phyloP scores from a whole-genome alignment of 2,797 vertebrate species.

The Falco novaeseelandiae region DNA sequence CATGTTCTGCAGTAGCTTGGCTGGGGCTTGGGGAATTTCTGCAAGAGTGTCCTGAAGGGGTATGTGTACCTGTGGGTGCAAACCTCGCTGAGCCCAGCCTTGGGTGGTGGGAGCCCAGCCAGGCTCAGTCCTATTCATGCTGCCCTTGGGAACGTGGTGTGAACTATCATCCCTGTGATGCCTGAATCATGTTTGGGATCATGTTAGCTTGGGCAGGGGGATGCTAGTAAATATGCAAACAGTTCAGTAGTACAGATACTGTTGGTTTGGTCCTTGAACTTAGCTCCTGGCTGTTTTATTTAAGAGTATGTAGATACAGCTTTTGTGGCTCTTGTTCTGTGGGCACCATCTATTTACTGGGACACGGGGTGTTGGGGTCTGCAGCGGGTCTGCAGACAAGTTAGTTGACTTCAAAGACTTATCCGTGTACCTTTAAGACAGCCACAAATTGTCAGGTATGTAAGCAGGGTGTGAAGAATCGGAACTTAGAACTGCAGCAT shows the following conservation, averaged over 20 bases:
- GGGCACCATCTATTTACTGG: not conserved
- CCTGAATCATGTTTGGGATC: not conserved
- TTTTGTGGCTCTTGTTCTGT: not conserved
- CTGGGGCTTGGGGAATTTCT: too few relatives aligned
- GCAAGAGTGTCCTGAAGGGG: accelerated
- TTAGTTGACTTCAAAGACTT: too few relatives aligned
- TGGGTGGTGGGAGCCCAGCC: not conserved
- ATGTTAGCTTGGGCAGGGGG: not conserved
- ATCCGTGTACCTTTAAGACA: too few relatives aligned
- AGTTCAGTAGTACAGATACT: not conserved
- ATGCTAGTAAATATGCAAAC: not conserved
- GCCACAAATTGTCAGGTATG: too few relatives aligned
- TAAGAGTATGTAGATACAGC: not conserved
- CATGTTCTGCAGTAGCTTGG: accelerated
- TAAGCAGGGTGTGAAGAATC: too few relatives aligned
- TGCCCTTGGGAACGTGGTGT: not conserved
- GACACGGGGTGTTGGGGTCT: too few relatives aligned
- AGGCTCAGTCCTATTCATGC: not conserved
- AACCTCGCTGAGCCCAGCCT: not conserved
- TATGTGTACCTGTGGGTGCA: accelerated
- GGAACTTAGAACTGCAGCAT: too few relatives aligned
- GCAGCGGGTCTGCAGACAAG: too few relatives aligned
- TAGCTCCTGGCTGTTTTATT: not conserved
- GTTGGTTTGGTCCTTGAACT: not conserved
- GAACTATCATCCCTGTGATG: not conserved